These are phyloP conservation scores for Morone saxatilis DNA, from an alignment of 2,113 vertebrate genomes.

Conservation along the genomic window DNA sequence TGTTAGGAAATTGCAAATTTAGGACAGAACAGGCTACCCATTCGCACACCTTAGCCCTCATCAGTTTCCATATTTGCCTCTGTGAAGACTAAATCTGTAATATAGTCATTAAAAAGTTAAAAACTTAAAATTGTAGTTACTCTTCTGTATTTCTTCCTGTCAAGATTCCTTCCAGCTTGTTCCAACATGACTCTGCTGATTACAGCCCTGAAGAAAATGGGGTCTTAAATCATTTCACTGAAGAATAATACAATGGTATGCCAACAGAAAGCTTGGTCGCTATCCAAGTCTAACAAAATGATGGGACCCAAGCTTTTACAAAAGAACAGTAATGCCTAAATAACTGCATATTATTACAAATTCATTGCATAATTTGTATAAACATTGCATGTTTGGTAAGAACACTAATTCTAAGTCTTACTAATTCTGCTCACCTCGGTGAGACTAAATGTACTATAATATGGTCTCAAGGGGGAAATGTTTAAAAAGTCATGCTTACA, in stretches of 20 bases:
- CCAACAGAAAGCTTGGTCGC: not conserved
- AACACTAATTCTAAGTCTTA: not conserved
- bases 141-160: conserved; percentile 4
- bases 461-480: not conserved
- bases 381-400: not conserved
- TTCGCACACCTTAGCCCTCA: not conserved
- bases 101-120: not conserved
- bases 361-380: not conserved
- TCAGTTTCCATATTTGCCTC: not conserved
- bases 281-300: not conserved
- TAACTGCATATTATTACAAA: not conserved
- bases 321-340: no score
- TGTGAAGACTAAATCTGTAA: not conserved
- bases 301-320: not conserved
- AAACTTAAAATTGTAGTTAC: not conserved
- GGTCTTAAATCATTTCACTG: not conserved
- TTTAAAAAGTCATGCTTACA: not conserved
- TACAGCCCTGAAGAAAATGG: conserved; percentile 10
- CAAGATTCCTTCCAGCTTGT: conserved; percentile 51
- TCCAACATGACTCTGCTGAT: conserved; percentile 48
- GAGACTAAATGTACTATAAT: not conserved
- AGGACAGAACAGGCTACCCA: not conserved
- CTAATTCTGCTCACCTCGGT: not conserved
- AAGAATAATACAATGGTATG: not conserved
- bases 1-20: not conserved